These are phyloP conservation scores for Phalera bucephala DNA, from an alignment of 2,888 invertebrate species.

Conservation along the genomic window DNA sequence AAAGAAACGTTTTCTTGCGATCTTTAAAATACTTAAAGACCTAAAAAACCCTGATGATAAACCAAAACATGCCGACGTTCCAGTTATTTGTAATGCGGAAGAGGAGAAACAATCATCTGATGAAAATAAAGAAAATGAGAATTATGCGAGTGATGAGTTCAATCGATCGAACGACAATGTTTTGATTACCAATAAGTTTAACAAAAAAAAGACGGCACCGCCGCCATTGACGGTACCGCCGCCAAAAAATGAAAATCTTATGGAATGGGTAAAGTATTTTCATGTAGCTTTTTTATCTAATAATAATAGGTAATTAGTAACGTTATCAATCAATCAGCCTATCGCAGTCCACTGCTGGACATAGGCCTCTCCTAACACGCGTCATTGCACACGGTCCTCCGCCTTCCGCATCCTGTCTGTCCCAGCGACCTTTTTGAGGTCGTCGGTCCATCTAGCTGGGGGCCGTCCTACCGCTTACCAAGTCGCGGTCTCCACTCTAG, in stretches of 20 bases:
- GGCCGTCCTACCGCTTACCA: too few relatives aligned
- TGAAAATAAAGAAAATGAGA: slow-evolving; percentile 15
- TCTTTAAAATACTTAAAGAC: slow-evolving; percentile 46
- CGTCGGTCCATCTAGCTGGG: too few relatives aligned
- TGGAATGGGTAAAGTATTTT: slow-evolving; percentile 39
- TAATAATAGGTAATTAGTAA: too few relatives aligned
- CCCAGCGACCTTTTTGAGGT: too few relatives aligned
- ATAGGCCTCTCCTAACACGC: too few relatives aligned
- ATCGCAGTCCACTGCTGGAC: too few relatives aligned
- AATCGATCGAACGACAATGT: slow-evolving; percentile 51
- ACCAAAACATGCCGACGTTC: background rate
- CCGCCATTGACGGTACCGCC: too few relatives aligned
- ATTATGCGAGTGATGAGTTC: slow-evolving; percentile 34
- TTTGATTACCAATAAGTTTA: slow-evolving; percentile 49
- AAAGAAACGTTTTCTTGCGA: slow-evolving; percentile 40
- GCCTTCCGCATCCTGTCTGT: too few relatives aligned
- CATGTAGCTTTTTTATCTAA: too few relatives aligned
- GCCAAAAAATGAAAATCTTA: slow-evolving; percentile 3
- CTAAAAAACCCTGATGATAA: slow-evolving; percentile 31
- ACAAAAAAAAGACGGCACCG: slow-evolving; percentile 16
- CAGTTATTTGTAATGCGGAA: slow-evolving; percentile 3
- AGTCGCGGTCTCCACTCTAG: too few relatives aligned
- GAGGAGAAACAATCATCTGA: slow-evolving; percentile 12
- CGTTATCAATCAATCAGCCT: too few relatives aligned
- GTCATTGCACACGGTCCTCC: too few relatives aligned